phyloP scores from a whole-genome alignment of 2,797 vertebrate species.

The Antennarius maculatus region DNA sequence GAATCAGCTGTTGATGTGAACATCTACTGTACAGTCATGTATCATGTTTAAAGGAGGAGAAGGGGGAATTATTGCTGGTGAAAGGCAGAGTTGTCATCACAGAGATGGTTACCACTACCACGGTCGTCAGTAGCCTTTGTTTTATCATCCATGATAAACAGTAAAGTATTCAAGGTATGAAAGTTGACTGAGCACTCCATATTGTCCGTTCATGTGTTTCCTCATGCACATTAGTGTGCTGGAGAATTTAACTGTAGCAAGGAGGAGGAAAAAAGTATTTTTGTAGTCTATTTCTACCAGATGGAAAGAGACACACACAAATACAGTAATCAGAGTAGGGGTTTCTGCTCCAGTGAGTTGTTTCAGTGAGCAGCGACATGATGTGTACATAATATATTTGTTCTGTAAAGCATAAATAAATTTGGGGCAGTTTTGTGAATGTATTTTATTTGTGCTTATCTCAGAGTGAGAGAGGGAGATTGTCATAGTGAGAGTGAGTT shows the following conservation, averaged over 20 bases:
- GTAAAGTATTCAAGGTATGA: too few relatives aligned
- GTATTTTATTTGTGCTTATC: conserved; percentile 34
- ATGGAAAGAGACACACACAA: conserved; percentile 31
- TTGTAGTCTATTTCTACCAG: conserved; percentile 52
- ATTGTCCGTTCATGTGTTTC: conserved; percentile 22
- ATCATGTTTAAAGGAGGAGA: too few relatives aligned
- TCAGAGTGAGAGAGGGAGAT: conserved; percentile 10
- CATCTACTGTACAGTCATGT: too few relatives aligned
- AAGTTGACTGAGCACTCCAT: conserved; percentile 41
- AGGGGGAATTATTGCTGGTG: too few relatives aligned
- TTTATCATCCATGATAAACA: too few relatives aligned
- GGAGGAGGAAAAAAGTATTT: conserved; percentile 7
- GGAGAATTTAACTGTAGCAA: conserved; percentile 36
- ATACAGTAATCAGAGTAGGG: not conserved
- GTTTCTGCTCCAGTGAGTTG: conserved; percentile 59
- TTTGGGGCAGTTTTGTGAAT: conserved; percentile 29
- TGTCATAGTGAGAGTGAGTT: conserved; percentile 10
- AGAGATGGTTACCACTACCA: too few relatives aligned
- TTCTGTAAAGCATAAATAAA: conserved; percentile 68
- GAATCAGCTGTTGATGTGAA: too few relatives aligned
- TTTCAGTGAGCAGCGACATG: conserved; percentile 60
- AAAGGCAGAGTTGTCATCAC: too few relatives aligned
- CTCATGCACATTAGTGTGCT: conserved; percentile 35
- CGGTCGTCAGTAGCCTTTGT: too few relatives aligned
- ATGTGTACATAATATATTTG: conserved; percentile 70